These are phyloP conservation scores for Miltochrista miniata DNA, from an alignment of 2,888 invertebrate genomes.

Conservation along the genomic window DNA sequence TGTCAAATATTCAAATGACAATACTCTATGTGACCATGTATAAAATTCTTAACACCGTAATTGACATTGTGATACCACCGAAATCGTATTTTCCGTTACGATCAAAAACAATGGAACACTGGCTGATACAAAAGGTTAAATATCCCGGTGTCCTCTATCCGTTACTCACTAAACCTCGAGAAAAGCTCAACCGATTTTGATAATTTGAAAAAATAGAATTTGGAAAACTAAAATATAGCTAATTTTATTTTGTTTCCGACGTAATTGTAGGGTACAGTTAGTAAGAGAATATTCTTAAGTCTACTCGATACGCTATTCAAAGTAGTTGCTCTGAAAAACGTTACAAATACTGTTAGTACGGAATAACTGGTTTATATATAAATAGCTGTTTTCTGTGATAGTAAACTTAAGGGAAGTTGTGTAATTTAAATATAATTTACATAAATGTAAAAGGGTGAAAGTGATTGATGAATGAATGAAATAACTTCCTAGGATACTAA, in stretches of 20 bases:
- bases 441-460: conserved; percentile 28
- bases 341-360: conserved; percentile 1
- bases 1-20: background rate
- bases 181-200: too few species aligned
- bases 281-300: too few species aligned
- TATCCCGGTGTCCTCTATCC: background rate
- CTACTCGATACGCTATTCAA: background rate
- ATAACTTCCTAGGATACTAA: too few species aligned
- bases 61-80: background rate
- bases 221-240: too few species aligned
- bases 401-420: conserved; percentile 18
- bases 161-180: too few species aligned
- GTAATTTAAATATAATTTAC: conserved; percentile 18
- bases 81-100: conserved; percentile 13
- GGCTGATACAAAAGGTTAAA: background rate
- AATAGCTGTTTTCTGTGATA: too few species aligned
- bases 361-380: background rate
- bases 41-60: background rate
- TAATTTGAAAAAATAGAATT: too few species aligned
- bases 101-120: conserved; percentile 11
- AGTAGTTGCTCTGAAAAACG: background rate
- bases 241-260: too few species aligned
- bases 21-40: conserved; percentile 10
- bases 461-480: conserved; percentile 11
- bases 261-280: too few species aligned